These are phyloP conservation scores for Uromys caudimaculatus DNA, from an alignment of 2,797 vertebrate genomes.

Conservation along the genomic window DNA sequence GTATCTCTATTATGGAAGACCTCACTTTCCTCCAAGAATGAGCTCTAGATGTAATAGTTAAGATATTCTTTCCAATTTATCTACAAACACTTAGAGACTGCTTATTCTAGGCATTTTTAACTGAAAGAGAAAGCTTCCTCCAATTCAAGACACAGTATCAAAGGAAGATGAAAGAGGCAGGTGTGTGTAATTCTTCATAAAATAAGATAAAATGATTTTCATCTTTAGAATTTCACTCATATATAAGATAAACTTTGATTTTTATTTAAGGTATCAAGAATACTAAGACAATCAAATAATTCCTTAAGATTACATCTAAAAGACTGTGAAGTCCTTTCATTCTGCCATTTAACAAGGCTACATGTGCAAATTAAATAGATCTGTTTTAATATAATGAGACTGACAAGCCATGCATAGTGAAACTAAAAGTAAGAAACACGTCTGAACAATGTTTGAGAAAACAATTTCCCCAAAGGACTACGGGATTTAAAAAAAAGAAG, in stretches of 20 bases:
- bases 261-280: constrained; percentile 45
- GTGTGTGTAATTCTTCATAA: constrained; percentile 57
- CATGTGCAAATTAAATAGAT: constrained; percentile 16
- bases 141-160: constrained; percentile 12
- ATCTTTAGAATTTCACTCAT: constrained; percentile 45
- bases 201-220: constrained; percentile 53
- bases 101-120: constrained; percentile 47
- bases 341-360: constrained; percentile 26
- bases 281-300: constrained; percentile 56
- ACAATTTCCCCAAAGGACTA: not conserved
- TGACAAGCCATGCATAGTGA: not conserved
- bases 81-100: constrained; percentile 60
- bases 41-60: constrained; percentile 63
- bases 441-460: constrained; percentile 10
- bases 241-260: constrained; percentile 56
- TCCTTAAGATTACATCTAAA: constrained; percentile 34
- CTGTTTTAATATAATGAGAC: constrained; percentile 1
- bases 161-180: constrained; percentile 56
- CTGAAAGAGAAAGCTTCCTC: constrained; percentile 40
- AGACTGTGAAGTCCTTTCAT: constrained; percentile 44
- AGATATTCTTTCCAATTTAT: constrained; percentile 59
- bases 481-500: not conserved
- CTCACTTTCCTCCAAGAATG: constrained; percentile 68
- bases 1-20: constrained; percentile 70
- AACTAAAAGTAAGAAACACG: constrained; percentile 36